Evolutionary conservation across 2,113 vertebrate species (phyloP).

Genomic region (Mus musculus): GRCm39 chr4:103463501-103464000

Average conservation of each 20-base stretch:
- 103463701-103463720: not conserved
- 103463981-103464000: fast-evolving
- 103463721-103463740: not conserved
- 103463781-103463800: no score
- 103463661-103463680: not conserved
- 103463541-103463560: not conserved
- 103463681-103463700: not conserved
- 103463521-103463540: not conserved
- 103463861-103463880: no score
- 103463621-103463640: not conserved
- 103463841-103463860: no score
- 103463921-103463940: not conserved
- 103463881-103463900: no score
- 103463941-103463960: not conserved
- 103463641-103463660: not conserved
- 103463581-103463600: not conserved
- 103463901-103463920: not conserved
- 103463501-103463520: not conserved
- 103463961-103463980: not conserved
- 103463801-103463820: no score
- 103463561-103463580: not conserved
- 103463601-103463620: not conserved
- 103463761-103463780: no score
- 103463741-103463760: not conserved
- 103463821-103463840: no score